Conservation (phyloP, 2,797 vertebrate genomes). For the Macrochelys suwanniensis region DNA sequence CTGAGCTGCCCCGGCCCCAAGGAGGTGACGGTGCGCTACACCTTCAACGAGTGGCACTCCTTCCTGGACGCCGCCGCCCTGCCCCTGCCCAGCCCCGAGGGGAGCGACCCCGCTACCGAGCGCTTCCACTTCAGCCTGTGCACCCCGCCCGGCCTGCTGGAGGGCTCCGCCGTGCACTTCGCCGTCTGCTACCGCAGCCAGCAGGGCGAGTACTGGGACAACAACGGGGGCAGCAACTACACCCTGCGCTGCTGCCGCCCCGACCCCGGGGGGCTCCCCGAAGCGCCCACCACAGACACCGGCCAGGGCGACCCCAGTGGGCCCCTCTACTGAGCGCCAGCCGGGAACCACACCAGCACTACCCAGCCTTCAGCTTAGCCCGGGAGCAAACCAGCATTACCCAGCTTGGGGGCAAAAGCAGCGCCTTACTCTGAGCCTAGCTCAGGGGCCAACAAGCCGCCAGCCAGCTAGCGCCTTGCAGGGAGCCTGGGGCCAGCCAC, state of each 20-base stretch:
- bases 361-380: not conserved
- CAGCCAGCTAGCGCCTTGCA: not conserved
- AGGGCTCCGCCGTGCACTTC: slow-evolving; percentile 84
- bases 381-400: not conserved
- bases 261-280: not conserved
- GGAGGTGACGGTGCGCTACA: slow-evolving; percentile 89
- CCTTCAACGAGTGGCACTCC: slow-evolving; percentile 92
- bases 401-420: too few relatives aligned
- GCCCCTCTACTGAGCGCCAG: not conserved
- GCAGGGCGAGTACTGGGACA: slow-evolving; percentile 92
- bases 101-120: slow-evolving; percentile 51
- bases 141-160: slow-evolving; percentile 84
- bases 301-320: not conserved
- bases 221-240: slow-evolving; percentile 91
- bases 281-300: not conserved
- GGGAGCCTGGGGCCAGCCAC: not conserved
- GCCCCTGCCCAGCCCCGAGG: not conserved
- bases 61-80: slow-evolving; percentile 87
- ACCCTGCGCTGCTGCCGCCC: slow-evolving; percentile 77
- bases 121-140: slow-evolving; percentile 86
- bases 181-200: slow-evolving; percentile 86
- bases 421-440: not conserved
- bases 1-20: slow-evolving; percentile 54
- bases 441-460: not conserved
- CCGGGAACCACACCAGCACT: too few relatives aligned